phyloP scores from a whole-genome alignment of 1,140 invertebrate species.

The Pinna nobilis region DNA sequence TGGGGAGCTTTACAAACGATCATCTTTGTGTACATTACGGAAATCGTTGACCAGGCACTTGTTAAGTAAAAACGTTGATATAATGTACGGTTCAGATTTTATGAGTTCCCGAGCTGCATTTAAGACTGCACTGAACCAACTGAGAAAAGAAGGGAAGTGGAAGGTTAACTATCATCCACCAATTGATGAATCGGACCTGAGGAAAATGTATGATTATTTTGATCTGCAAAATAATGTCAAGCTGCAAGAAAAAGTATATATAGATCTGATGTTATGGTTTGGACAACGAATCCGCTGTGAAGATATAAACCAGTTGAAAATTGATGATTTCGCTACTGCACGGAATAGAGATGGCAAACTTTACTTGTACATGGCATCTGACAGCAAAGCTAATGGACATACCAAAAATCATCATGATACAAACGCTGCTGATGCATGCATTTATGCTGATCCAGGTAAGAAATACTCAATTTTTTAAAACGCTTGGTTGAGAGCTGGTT shows the following conservation, averaged over 20 bases:
- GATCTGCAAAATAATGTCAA: not conserved
- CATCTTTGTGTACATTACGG: constrained; percentile 1
- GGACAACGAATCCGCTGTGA: constrained; percentile 11
- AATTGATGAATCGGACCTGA: not conserved
- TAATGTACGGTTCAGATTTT: not conserved
- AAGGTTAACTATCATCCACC: constrained; percentile 13
- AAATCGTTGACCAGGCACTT: constrained; percentile 19
- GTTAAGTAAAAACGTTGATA: not conserved
- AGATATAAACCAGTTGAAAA: constrained; percentile 16
- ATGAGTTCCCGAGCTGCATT: not conserved
- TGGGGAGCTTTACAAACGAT: constrained; percentile 8
- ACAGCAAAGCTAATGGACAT: too few species aligned
- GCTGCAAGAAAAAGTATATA: constrained; percentile 30
- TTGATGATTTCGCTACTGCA: constrained; percentile 14
- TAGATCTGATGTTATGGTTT: constrained; percentile 25
- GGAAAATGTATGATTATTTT: constrained; percentile 22
- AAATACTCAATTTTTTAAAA: too few species aligned
- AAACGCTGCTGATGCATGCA: too few species aligned
- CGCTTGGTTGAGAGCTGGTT: too few species aligned
- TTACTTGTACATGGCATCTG: constrained; percentile 11
- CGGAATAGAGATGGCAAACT: not conserved
- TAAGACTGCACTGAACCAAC: not conserved
- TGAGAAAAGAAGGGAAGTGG: too few species aligned
- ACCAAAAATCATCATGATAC: constrained; percentile 21
- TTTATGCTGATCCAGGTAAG: too few species aligned